A percentile compares a stretch with the other conserved stretches of the same genome.
These are phyloP conservation scores for Rhincodon typus DNA, from an alignment of 2,797 vertebrate genomes.

Conservation along the genomic window DNA sequence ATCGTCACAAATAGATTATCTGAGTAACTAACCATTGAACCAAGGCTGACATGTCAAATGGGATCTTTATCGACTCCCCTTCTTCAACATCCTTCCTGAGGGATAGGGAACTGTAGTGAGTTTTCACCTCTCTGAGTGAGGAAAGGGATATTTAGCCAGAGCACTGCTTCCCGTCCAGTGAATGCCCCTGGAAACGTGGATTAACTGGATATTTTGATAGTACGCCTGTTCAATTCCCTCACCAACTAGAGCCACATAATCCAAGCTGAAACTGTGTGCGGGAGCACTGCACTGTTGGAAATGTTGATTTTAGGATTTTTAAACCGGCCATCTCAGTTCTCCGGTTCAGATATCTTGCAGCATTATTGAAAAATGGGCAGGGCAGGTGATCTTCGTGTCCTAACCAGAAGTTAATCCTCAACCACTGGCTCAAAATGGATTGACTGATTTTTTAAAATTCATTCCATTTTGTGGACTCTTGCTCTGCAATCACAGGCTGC, in stretches of 20 bases:
- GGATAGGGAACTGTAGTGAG: neutral
- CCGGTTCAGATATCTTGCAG: neutral
- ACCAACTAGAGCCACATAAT: neutral
- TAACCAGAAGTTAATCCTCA: neutral
- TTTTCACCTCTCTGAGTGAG: neutral
- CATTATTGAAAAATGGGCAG: neutral
- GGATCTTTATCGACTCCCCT: neutral
- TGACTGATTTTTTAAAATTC: no score
- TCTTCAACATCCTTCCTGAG: no score
- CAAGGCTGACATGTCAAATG: no score
- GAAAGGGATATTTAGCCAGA: neutral
- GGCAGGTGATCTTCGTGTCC: neutral
- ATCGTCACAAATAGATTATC: no score
- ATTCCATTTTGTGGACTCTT: neutral
- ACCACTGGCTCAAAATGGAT: neutral
- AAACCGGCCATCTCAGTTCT: neutral
- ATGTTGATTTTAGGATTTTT: neutral
- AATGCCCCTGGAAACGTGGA: neutral
- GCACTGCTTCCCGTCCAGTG: neutral
- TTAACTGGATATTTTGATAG: neutral
- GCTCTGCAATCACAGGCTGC: neutral
- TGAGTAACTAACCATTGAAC: neutral
- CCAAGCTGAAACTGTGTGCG: neutral
- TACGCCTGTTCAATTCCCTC: neutral
- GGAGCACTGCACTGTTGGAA: neutral